These are phyloP conservation scores for Muntiacus reevesi DNA, from an alignment of 2,113 vertebrate genomes.

Conservation along the genomic window DNA sequence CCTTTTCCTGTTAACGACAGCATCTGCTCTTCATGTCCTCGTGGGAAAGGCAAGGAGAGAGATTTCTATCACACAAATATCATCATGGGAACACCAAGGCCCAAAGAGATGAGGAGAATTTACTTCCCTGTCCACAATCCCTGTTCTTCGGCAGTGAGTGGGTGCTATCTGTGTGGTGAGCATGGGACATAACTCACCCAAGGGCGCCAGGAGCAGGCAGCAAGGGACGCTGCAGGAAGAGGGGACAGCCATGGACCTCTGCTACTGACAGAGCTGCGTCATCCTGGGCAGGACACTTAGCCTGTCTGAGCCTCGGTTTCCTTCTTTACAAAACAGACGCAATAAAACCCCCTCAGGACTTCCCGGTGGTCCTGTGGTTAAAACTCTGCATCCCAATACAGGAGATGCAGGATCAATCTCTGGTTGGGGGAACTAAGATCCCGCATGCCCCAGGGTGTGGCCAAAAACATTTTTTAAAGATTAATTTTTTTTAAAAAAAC, in stretches of 20 bases:
- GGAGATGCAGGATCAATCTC: neutral
- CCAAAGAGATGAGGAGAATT: neutral
- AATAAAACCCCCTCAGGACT: neutral
- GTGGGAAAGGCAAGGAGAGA: neutral
- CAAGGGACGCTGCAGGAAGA: neutral
- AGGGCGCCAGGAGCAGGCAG: neutral
- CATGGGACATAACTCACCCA: neutral
- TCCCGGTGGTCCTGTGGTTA: neutral
- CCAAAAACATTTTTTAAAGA: neutral
- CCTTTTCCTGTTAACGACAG: neutral
- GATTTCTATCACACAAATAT: neutral
- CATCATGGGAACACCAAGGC: neutral
- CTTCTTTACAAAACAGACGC: neutral
- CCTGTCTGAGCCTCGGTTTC: neutral
- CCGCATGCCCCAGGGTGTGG: neutral
- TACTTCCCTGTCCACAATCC: neutral
- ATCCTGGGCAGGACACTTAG: neutral
- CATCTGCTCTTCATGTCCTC: neutral
- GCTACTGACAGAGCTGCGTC: neutral
- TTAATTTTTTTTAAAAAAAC: neutral
- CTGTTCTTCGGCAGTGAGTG: neutral
- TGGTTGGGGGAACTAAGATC: neutral
- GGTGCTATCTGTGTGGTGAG: neutral
- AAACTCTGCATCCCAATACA: neutral
- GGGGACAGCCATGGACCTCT: neutral